Conservation (phyloP, 2,797 vertebrate genomes). For the Pseudochirops cupreus region DNA sequence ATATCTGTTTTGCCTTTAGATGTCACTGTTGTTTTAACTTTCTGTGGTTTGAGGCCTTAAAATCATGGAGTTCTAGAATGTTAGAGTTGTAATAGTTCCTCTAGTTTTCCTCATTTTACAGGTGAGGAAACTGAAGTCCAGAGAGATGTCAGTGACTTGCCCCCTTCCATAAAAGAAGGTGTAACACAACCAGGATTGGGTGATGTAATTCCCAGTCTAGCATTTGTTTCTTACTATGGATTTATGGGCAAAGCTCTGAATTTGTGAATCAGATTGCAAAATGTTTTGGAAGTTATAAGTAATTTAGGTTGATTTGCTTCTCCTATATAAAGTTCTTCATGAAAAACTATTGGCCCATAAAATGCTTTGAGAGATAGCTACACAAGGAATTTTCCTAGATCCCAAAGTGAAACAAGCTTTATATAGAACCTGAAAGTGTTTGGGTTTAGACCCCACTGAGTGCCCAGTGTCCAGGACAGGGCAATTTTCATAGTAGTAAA, state of each 20-base stretch:
- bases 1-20: slow-evolving; percentile 47
- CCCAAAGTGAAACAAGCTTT: background rate
- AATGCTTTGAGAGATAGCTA: background rate
- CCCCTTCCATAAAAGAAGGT: background rate
- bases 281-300: background rate
- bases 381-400: background rate
- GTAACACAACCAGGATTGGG: background rate
- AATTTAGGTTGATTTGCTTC: background rate
- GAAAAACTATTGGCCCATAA: background rate
- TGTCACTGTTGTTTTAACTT: slow-evolving; percentile 41
- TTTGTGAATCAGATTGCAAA: background rate
- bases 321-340: background rate
- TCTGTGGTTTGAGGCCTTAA: background rate
- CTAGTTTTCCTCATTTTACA: background rate
- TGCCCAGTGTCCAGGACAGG: background rate
- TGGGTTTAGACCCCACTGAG: background rate
- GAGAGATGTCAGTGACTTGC: background rate
- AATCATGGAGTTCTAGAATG: background rate
- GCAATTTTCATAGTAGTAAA: background rate
- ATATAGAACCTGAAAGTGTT: background rate
- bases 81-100: background rate
- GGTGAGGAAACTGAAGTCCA: background rate
- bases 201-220: background rate
- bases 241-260: background rate
- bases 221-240: background rate